Evolutionary conservation across 2,888 invertebrate genomes (phyloP).

Genomic region (Pardosa pseudoannulata): DNA sequence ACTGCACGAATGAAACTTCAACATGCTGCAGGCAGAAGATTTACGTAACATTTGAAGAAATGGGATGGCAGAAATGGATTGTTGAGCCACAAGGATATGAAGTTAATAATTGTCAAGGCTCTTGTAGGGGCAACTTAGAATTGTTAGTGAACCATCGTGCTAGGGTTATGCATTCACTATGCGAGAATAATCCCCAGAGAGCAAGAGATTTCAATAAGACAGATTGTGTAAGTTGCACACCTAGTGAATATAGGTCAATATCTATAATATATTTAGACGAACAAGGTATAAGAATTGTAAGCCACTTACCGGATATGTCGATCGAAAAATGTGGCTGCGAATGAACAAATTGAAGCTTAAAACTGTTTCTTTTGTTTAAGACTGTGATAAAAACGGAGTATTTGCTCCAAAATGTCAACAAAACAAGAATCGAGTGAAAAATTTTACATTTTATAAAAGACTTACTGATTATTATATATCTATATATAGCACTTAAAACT

Average conservation of each 20-base stretch:
- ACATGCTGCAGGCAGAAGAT: conserved; percentile 83
- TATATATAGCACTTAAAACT: too few species aligned
- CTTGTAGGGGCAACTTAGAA: conserved; percentile 81
- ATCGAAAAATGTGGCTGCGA: conserved; percentile 91
- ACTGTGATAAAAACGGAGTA: too few species aligned
- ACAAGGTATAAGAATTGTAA: conserved; percentile 86
- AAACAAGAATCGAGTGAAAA: too few species aligned
- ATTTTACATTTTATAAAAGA: too few species aligned
- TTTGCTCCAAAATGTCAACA: too few species aligned
- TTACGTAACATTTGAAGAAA: conserved; percentile 75
- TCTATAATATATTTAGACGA: conserved; percentile 88
- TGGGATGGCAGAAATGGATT: conserved; percentile 75
- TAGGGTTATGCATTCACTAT: conserved; percentile 28
- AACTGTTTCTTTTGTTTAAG: background rate
- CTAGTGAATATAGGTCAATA: conserved; percentile 87
- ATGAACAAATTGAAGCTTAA: conserved; percentile 36
- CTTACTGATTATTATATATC: too few species aligned
- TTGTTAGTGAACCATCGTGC: conserved; percentile 45
- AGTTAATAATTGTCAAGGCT: conserved; percentile 75
- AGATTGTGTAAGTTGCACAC: conserved; percentile 84
- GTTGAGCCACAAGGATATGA: conserved; percentile 74
- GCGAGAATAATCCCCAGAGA: background rate
- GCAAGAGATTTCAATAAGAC: background rate
- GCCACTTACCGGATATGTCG: conserved; percentile 91
- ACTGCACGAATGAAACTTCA: background rate